Evolutionary conservation across 2,888 invertebrate species (phyloP), one percentile per base, ranked within the genome.

Genomic region (Caenorhabditis afra): DNA sequence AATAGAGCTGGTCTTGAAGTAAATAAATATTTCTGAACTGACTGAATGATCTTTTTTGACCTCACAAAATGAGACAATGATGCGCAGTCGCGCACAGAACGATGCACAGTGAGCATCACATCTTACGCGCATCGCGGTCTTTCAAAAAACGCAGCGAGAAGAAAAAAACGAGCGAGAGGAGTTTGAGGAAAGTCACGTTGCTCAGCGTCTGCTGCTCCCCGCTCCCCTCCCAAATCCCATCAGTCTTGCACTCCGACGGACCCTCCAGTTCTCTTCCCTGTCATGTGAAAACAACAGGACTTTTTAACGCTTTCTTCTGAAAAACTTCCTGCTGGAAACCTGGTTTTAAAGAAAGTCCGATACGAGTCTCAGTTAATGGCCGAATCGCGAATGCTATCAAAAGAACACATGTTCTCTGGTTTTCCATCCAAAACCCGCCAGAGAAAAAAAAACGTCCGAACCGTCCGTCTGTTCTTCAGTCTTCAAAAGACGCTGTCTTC

Each of bases 101-200:
- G n/a, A n/a, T 29, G 29, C 29, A 29, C 29, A 29, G 29, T 7
- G 4, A 29, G 7, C 29, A 29, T 16, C 11, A 22, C 3, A 67
- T 0, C n/a, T 49, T 37, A 58, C 67, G 67, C 67, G 47, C 58
- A 44, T 22, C 8, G 67, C 58, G 49, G 58, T 18, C 58, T 50
- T 59, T 67, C 23, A 59, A 67, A 66, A 55, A 52, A 49, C 29
- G 29, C 7, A 7, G 3, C 29, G 29, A 49, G 57, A 57, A 18
- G 44, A 44, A 44, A 23, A 53, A 44, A 44, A 23, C 4, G 4
- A 29, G 29, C 29, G 29, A 29, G 29, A 29, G 29, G 44, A 64
- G 29, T 41, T 52, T 64, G 53, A 53, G 49, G 20, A 44, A 44
- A 39, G 64, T 64, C 64, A 64, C 50, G 64, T 64, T 58, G 18